Conservation (phyloP, 2,113 vertebrate genomes). For the Chloroceryle aenea region DNA sequence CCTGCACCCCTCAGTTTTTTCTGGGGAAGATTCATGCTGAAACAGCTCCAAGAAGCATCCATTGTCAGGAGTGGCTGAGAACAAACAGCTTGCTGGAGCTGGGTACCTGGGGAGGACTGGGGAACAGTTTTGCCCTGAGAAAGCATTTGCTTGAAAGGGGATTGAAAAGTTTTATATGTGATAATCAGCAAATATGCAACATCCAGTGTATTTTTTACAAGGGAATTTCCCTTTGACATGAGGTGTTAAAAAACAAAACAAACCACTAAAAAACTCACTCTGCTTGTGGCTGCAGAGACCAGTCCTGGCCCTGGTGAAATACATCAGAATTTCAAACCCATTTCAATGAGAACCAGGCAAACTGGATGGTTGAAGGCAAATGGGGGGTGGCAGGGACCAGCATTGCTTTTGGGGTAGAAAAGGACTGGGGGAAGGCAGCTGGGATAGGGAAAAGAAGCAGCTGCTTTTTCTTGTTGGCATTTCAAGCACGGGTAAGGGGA, state of each 20-base stretch:
- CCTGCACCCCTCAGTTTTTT: not conserved
- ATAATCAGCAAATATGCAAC: not conserved
- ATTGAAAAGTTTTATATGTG: accelerated
- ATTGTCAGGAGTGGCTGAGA: not conserved
- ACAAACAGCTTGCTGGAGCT: not conserved
- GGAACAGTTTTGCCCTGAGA: not conserved
- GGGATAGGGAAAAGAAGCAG: not conserved
- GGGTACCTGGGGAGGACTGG: not conserved
- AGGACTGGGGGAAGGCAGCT: accelerated
- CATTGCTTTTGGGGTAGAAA: not conserved
- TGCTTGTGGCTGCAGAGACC: not conserved
- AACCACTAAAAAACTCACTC: not conserved
- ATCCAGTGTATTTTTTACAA: not conserved
- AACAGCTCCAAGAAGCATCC: not conserved
- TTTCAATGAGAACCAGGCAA: not conserved
- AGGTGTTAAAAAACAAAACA: not conserved
- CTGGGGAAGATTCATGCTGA: accelerated
- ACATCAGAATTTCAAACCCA: not conserved
- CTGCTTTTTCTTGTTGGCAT: not conserved
- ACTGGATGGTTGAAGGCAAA: not conserved
- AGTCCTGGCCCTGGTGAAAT: not conserved
- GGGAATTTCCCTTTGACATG: not conserved
- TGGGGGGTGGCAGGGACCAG: too few relatives aligned
- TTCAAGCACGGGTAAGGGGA: not conserved
- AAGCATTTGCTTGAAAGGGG: not conserved